A percentile compares a stretch with the other conserved stretches of the same genome.
Evolutionary conservation across 2,797 vertebrate species (phyloP).

Genomic region (Sparus aurata): DNA sequence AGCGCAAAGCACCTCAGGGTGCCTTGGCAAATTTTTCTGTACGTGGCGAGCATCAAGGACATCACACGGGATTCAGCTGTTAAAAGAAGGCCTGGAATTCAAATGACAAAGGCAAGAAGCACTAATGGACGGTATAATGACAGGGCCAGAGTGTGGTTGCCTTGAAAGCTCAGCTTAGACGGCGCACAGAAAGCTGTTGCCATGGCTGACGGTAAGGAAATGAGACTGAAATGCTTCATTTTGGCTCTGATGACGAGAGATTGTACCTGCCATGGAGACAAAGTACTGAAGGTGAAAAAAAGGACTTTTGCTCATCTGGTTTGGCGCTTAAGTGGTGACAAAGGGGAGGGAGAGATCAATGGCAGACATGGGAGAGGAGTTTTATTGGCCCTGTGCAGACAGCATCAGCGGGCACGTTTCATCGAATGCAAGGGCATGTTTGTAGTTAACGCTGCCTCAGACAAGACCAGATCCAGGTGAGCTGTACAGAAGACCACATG

Average conservation of each 20-base stretch:
- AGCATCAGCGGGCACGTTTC: conserved; percentile 5
- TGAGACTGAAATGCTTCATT: conserved; percentile 59
- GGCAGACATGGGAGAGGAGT: background rate
- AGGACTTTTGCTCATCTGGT: conserved; percentile 9
- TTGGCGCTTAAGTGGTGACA: conserved; percentile 18
- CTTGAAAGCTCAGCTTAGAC: conserved; percentile 56
- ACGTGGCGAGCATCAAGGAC: conserved; percentile 55
- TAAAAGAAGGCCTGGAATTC: conserved; percentile 51
- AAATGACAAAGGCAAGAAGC: conserved; percentile 64
- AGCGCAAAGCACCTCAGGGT: conserved; percentile 31
- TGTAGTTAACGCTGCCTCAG: background rate
- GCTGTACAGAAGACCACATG: background rate
- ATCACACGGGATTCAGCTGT: conserved; percentile 37
- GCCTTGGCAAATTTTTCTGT: conserved; percentile 51
- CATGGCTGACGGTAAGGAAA: conserved; percentile 61
- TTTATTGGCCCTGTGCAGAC: conserved; percentile 44
- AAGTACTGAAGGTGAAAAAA: background rate
- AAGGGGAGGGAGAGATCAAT: conserved; percentile 12
- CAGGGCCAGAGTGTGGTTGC: conserved; percentile 22
- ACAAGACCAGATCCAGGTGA: conserved; percentile 3
- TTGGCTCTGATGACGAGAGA: conserved; percentile 34
- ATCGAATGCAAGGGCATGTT: conserved; percentile 28
- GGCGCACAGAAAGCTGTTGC: conserved; percentile 57
- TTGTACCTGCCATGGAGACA: conserved; percentile 13
- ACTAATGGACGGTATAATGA: conserved; percentile 68